Conservation (phyloP, 2,888 invertebrate species). For the Drosophila austrosaltans region DNA sequence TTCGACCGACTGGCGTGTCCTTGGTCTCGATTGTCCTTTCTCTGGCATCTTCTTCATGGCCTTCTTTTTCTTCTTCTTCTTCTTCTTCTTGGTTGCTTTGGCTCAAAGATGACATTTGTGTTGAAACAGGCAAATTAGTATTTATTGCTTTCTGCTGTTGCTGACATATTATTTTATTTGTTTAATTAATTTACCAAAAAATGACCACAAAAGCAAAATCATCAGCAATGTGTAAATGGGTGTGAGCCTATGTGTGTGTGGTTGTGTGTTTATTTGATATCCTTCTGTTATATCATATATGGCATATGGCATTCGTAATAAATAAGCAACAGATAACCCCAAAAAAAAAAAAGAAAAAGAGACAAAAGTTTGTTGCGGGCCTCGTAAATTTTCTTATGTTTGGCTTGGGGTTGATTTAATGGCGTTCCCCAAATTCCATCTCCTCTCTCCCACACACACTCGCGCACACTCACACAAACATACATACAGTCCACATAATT, state of each 20-base stretch:
- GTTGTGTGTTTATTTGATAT: not conserved
- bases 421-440: constrained; percentile 26
- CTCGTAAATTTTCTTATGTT: constrained; percentile 62
- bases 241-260: not conserved
- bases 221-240: constrained; percentile 27
- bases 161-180: constrained; percentile 79
- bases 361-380: constrained; percentile 26
- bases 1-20: not conserved
- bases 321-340: constrained; percentile 73
- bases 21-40: constrained; percentile 15
- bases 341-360: constrained; percentile 48
- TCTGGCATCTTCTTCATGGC: constrained; percentile 15
- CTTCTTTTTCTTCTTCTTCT: constrained; percentile 31
- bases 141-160: constrained; percentile 71
- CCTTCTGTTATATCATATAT: constrained; percentile 52
- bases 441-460: constrained; percentile 1
- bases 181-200: constrained; percentile 75
- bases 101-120: constrained; percentile 75
- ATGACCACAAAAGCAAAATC: constrained; percentile 56
- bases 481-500: constrained; percentile 62
- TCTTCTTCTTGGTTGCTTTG: constrained; percentile 55
- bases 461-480: constrained; percentile 5
- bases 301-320: constrained; percentile 74
- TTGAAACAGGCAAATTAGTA: constrained; percentile 78
- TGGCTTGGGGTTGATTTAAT: constrained; percentile 74